Evolutionary conservation across 2,888 invertebrate species (phyloP).

Genomic region (Cheilosia pagana): DNA sequence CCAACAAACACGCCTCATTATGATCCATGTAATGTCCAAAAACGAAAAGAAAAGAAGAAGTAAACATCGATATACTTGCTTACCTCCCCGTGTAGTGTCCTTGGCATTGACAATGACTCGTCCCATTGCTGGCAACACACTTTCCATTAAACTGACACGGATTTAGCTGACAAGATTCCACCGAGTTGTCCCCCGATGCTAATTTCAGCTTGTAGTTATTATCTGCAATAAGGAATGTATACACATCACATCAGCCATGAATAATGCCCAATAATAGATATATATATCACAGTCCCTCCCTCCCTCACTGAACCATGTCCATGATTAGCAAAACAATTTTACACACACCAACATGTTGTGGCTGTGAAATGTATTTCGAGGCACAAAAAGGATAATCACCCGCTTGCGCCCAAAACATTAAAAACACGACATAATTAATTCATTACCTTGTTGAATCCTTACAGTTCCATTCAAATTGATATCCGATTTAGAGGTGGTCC

Average conservation of each 20-base stretch:
- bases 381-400: not conserved
- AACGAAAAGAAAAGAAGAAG: conserved; percentile 1
- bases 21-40: too few relatives aligned
- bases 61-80: conserved; percentile 54
- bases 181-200: conserved; percentile 85
- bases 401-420: not conserved
- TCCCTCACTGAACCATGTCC: not conserved
- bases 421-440: conserved; percentile 62
- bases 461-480: conserved; percentile 87
- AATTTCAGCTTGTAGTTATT: conserved; percentile 87
- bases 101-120: conserved; percentile 88
- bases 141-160: conserved; percentile 89
- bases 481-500: conserved; percentile 80
- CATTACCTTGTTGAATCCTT: conserved; percentile 85
- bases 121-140: conserved; percentile 85
- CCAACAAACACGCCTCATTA: not conserved
- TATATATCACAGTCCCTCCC: not conserved
- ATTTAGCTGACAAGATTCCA: conserved; percentile 89
- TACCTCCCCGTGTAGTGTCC: conserved; percentile 89
- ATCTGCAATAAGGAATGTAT: conserved; percentile 83
- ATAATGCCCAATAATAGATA: conserved; percentile 27
- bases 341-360: not conserved
- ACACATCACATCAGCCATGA: conserved; percentile 28
- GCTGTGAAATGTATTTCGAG: conserved; percentile 2
- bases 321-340: not conserved